phyloP scores from a whole-genome alignment of 2,888 invertebrate species.

The Agonum fuliginosum region DNA sequence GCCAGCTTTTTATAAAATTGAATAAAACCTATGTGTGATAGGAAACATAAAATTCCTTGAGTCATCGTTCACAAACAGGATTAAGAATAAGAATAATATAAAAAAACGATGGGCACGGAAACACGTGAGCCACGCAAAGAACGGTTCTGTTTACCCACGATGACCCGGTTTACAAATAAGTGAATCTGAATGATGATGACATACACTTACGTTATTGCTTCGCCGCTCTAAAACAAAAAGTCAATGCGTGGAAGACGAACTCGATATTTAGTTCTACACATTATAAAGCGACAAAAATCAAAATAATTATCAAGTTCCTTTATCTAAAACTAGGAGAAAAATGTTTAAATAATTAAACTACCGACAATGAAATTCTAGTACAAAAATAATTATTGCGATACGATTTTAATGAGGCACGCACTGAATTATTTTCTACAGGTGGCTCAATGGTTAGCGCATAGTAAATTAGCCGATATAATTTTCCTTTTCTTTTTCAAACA shows the following conservation, averaged over 20 bases:
- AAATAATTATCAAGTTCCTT: background rate
- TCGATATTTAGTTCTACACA: background rate
- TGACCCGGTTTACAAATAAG: conserved; percentile 58
- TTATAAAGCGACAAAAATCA: background rate
- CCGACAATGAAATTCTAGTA: background rate
- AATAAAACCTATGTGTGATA: conserved; percentile 3
- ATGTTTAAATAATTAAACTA: background rate
- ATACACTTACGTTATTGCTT: conserved; percentile 48
- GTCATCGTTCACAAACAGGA: conserved; percentile 11
- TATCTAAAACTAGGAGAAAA: background rate
- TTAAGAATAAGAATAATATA: conserved; percentile 5
- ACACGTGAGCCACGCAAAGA: conserved; percentile 43
- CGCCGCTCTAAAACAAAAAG: conserved; percentile 41
- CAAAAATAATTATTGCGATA: background rate
- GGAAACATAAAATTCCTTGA: conserved; percentile 25
- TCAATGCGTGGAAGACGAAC: background rate
- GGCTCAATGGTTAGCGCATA: no score
- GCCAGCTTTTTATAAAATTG: conserved; percentile 11
- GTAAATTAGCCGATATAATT: no score
- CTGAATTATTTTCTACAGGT: background rate
- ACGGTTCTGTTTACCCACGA: conserved; percentile 52
- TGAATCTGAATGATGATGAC: conserved; percentile 58
- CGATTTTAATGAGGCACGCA: background rate
- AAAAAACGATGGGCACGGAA: background rate
- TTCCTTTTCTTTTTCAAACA: no score